A percentile compares a stretch with the other conserved stretches of the same genome.
phyloP scores from a whole-genome alignment of 2,113 vertebrate genomes.

The Stegostoma tigrinum region DNA sequence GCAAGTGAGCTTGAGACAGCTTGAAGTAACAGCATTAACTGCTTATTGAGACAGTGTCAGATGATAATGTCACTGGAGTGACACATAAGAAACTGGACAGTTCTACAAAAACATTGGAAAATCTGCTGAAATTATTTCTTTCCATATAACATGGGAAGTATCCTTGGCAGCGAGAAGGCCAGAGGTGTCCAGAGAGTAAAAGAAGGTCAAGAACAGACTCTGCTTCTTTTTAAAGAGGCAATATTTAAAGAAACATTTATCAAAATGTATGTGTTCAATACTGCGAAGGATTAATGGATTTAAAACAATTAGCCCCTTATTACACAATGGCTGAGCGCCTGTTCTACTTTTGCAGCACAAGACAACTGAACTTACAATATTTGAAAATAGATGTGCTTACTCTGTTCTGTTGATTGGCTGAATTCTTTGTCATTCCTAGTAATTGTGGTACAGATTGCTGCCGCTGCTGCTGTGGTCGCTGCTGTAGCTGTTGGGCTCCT shows the following conservation, averaged over 20 bases:
- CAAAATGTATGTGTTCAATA: neutral
- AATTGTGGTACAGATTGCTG: slow-evolving; percentile 53
- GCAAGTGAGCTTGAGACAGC: neutral
- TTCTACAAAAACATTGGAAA: neutral
- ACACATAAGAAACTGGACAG: neutral
- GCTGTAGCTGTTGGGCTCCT: slow-evolving; percentile 52
- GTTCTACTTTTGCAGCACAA: neutral
- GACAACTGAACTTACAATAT: neutral
- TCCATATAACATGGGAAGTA: neutral
- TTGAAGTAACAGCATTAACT: neutral
- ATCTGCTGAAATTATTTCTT: neutral
- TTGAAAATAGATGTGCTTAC: slow-evolving; percentile 42
- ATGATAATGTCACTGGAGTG: neutral
- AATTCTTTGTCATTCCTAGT: slow-evolving; percentile 61
- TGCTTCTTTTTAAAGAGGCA: neutral
- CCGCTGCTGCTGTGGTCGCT: slow-evolving; percentile 48
- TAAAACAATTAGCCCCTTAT: neutral
- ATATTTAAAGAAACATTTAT: neutral
- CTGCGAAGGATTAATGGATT: neutral
- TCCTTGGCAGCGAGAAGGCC: neutral
- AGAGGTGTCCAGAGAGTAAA: no score
- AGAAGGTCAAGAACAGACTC: neutral
- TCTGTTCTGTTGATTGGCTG: slow-evolving; percentile 62
- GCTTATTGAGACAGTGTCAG: no score
- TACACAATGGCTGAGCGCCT: neutral